A percentile compares a stretch with the other conserved stretches of the same genome.
These are phyloP conservation scores for Strix uralensis DNA, from an alignment of 2,113 vertebrate genomes.

Conservation along the genomic window DNA sequence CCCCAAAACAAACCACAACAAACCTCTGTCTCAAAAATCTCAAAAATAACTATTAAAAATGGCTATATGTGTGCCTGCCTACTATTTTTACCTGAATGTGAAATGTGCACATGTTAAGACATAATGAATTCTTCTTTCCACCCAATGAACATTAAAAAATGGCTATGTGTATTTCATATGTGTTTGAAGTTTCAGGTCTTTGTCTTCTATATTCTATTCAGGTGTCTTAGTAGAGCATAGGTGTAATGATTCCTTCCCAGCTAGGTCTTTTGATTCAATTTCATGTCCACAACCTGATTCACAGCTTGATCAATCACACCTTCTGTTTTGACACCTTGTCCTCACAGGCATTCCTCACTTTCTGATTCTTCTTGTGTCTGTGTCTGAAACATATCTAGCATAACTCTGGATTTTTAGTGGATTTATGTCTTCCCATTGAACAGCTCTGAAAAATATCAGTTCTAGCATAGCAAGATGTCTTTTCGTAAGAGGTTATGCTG, in stretches of 20 bases:
- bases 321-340: not conserved
- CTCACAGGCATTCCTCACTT: not conserved
- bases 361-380: not conserved
- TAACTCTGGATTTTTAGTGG: not conserved
- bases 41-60: not conserved
- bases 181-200: not conserved
- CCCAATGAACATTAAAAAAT: no score
- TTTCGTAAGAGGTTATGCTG: not conserved
- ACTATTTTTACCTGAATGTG: no score
- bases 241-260: not conserved
- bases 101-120: no score
- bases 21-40: not conserved
- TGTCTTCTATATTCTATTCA: not conserved
- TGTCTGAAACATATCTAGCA: not conserved
- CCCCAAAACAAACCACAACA: no score
- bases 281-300: not conserved
- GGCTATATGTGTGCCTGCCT: no score
- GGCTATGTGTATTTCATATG: no score
- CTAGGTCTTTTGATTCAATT: not conserved
- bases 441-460: not conserved
- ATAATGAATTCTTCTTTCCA: no score
- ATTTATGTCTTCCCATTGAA: not conserved
- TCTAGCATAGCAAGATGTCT: not conserved
- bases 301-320: not conserved
- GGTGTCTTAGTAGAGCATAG: not conserved